Percentiles rank a stretch among this genome's conserved stretches.
Evolutionary conservation across 2,113 vertebrate species (phyloP).

Genomic region (Dromaius novaehollandiae): DNA sequence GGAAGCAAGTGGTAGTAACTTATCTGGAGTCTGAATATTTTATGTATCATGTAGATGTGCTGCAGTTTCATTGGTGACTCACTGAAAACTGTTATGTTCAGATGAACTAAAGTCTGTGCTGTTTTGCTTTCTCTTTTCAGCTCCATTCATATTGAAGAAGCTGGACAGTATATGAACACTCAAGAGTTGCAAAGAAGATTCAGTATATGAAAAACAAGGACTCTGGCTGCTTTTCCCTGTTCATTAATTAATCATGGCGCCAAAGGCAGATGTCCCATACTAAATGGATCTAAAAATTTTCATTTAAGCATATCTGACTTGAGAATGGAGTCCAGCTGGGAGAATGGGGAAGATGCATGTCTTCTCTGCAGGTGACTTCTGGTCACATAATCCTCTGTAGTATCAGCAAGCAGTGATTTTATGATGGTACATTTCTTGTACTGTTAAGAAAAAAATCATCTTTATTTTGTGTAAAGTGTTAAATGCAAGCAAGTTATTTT

Average conservation of each 20-base stretch:
- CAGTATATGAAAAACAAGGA: not conserved
- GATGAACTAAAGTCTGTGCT: not conserved
- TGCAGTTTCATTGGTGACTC: not conserved
- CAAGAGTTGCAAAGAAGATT: not conserved
- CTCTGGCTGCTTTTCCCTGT: constrained; percentile 16
- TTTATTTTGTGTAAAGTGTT: not conserved
- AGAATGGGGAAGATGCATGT: not conserved
- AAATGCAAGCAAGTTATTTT: not conserved
- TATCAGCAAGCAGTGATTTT: not conserved
- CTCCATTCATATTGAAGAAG: constrained; percentile 93
- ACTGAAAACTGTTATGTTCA: not conserved
- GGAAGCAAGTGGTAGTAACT: not conserved
- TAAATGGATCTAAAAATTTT: not conserved
- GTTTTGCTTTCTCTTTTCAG: constrained; percentile 73
- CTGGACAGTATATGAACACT: constrained; percentile 91
- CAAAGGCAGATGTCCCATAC: constrained; percentile 6
- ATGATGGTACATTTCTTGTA: not conserved
- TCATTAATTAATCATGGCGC: not conserved
- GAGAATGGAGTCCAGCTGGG: not conserved
- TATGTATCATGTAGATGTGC: not conserved
- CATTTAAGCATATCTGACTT: not conserved
- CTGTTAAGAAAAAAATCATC: not conserved
- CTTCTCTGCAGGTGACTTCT: not conserved
- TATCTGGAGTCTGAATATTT: not conserved
- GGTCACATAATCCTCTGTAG: not conserved